Conservation (phyloP, 37 sponge, comb jelly and placozoan genomes). For the Trichoplax adhaerens region DNA sequence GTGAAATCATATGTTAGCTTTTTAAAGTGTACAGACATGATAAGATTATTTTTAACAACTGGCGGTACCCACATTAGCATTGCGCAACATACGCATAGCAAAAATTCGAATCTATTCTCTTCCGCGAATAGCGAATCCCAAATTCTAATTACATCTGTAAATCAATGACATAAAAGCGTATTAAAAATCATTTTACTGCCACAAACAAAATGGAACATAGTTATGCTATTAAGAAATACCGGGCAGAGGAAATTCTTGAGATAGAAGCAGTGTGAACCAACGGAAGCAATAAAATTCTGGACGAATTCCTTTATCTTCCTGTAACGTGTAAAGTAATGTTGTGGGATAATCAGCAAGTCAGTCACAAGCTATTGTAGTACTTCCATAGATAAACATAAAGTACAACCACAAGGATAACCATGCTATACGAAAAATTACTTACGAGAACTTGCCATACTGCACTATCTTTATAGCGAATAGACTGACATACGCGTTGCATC, state of each 20-base stretch:
- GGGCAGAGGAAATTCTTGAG: constrained; percentile 88
- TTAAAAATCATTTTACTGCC: neutral
- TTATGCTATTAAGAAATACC: constrained; percentile 27
- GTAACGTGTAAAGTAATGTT: neutral
- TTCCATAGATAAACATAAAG: too few species aligned
- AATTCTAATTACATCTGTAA: constrained; percentile 59
- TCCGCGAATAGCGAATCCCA: constrained; percentile 84
- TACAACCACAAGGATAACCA: too few species aligned
- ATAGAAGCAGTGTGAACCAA: constrained; percentile 85
- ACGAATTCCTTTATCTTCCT: constrained; percentile 34
- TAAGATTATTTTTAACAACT: neutral
- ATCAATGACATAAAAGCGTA: neutral
- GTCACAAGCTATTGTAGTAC: too few species aligned
- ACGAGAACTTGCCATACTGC: too few species aligned
- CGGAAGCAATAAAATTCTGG: constrained; percentile 77
- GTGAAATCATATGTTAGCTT: neutral
- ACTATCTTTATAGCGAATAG: too few species aligned
- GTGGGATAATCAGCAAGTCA: too few species aligned
- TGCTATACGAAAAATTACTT: too few species aligned
- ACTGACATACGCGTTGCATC: too few species aligned
- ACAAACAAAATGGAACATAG: neutral
- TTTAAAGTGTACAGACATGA: neutral
- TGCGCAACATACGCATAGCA: constrained; percentile 65
- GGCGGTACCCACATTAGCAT: constrained; percentile 54
- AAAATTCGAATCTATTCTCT: constrained; percentile 57